phyloP scores from a whole-genome alignment of 2,797 vertebrate species.

The Trachops cirrhosus region DNA sequence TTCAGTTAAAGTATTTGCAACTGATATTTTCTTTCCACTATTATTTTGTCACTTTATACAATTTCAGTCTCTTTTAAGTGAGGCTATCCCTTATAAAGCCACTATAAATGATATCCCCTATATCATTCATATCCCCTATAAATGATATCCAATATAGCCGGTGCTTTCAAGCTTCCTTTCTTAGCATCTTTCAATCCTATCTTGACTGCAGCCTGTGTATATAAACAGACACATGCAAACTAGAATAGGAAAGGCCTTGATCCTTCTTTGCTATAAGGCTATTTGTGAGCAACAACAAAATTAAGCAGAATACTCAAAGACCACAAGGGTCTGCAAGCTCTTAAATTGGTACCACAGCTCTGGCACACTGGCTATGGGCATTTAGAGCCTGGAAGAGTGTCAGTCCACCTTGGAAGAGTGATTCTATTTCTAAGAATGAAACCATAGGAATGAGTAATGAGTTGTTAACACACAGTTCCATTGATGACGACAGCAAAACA shows the following conservation, averaged over 20 bases:
- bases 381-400: background rate
- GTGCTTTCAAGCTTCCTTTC: background rate
- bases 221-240: background rate
- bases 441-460: background rate
- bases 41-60: background rate
- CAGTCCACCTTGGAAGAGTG: background rate
- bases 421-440: background rate
- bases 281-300: background rate
- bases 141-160: background rate
- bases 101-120: too few relatives aligned
- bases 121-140: too few relatives aligned
- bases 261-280: background rate
- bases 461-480: background rate
- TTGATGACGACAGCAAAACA: background rate
- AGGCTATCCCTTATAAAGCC: background rate
- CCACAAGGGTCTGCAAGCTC: background rate
- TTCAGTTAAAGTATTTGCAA: background rate
- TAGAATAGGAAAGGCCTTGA: background rate
- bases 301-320: background rate
- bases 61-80: background rate
- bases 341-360: background rate
- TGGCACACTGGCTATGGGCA: background rate
- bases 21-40: background rate
- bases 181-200: background rate
- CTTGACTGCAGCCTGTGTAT: background rate